Conservation (phyloP, 2,113 vertebrate species). For the Mixornis gularis region DNA sequence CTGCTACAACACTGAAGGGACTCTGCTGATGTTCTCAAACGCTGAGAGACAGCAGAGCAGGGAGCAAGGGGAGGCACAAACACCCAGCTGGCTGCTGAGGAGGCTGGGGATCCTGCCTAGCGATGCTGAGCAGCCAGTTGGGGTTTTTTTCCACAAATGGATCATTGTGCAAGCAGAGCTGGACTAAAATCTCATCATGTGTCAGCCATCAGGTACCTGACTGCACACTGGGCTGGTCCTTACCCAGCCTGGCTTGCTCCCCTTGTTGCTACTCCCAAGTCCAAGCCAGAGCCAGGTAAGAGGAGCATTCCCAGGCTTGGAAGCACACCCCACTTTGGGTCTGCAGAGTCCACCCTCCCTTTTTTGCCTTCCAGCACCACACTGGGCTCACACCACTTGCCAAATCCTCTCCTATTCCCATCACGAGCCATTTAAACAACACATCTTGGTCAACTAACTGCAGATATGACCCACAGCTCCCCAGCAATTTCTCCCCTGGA, state of each 20-base stretch:
- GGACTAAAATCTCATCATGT: not conserved
- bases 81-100: not conserved
- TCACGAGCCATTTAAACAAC: slow-evolving; percentile 1
- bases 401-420: not conserved
- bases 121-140: not conserved
- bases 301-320: not conserved
- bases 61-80: not conserved
- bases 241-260: not conserved
- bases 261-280: not conserved
- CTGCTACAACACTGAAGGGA: not conserved
- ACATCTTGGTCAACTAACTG: not conserved
- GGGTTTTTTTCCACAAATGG: not conserved
- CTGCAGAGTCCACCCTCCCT: not conserved
- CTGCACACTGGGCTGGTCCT: not conserved
- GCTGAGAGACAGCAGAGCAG: not conserved
- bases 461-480: not conserved
- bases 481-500: not conserved
- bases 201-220: not conserved
- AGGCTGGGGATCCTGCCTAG: not conserved
- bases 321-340: not conserved
- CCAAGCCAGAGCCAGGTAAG: not conserved
- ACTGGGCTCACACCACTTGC: not conserved
- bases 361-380: not conserved
- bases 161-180: not conserved
- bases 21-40: not conserved